phyloP scores from a whole-genome alignment of 2,888 invertebrate genomes.

The Phalera bucephala region DNA sequence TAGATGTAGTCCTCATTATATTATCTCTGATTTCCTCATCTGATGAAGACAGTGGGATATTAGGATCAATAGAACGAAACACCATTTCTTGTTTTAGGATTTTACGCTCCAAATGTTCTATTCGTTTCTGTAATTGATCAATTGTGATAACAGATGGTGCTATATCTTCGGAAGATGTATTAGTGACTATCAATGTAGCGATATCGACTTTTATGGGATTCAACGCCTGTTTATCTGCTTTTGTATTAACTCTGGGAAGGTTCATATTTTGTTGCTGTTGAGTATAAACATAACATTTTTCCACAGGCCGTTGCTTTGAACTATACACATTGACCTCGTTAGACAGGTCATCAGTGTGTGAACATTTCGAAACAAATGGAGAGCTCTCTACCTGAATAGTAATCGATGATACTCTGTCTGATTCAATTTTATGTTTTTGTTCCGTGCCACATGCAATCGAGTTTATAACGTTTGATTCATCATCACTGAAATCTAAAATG shows the following conservation, averaged over 20 bases:
- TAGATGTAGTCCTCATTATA: constrained; percentile 43
- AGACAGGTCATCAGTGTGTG: constrained; percentile 30
- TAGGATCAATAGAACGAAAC: constrained; percentile 59
- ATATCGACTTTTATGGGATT: constrained; percentile 53
- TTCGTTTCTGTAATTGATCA: constrained; percentile 28
- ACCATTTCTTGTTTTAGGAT: constrained; percentile 67
- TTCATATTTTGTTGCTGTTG: constrained; percentile 58
- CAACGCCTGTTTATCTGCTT: constrained; percentile 37
- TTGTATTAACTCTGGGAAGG: constrained; percentile 47
- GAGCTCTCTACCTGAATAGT: constrained; percentile 43
- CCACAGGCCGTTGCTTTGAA: constrained; percentile 41
- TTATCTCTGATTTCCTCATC: constrained; percentile 55
- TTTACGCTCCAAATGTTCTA: constrained; percentile 52
- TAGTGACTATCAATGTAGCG: constrained; percentile 52
- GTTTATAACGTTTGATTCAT: constrained; percentile 40
- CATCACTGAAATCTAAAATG: constrained; percentile 51
- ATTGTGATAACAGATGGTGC: constrained; percentile 37
- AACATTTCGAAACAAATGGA: constrained; percentile 42
- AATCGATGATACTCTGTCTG: constrained; percentile 38
- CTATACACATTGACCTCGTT: constrained; percentile 38
- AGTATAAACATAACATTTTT: constrained; percentile 63
- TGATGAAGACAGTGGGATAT: constrained; percentile 57
- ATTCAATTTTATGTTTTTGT: constrained; percentile 28
- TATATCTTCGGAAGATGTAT: constrained; percentile 51
- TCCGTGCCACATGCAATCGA: constrained; percentile 40